Percentiles rank a stretch among this genome's conserved stretches.
These are phyloP conservation scores for Geotrypetes seraphini DNA, from an alignment of 2,797 vertebrate genomes.

Conservation along the genomic window DNA sequence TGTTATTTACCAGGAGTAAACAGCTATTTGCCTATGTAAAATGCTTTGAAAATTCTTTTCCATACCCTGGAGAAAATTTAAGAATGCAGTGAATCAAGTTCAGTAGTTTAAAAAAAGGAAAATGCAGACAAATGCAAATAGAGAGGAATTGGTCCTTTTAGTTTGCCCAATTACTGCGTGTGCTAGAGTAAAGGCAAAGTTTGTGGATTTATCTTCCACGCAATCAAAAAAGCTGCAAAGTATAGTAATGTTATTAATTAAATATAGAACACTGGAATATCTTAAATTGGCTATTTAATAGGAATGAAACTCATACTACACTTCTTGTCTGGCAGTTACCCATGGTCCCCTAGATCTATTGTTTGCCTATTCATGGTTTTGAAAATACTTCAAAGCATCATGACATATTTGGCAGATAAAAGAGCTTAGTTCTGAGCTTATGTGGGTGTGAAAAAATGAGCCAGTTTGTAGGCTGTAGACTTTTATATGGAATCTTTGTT, in stretches of 20 bases:
- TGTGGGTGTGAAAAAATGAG: not conserved
- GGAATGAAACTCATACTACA: not conserved
- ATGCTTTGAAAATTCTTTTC: too few species aligned
- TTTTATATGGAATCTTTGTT: not conserved
- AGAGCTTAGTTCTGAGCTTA: not conserved
- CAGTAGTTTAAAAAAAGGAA: too few species aligned
- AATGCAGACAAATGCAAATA: too few species aligned
- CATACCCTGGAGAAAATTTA: too few species aligned
- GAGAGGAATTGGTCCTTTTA: too few species aligned
- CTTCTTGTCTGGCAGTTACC: not conserved
- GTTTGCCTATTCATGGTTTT: not conserved
- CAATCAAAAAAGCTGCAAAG: slow-evolving; percentile 5
- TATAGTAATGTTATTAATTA: not conserved
- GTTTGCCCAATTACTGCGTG: too few species aligned
- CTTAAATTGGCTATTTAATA: not conserved
- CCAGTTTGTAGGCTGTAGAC: not conserved
- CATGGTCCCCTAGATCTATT: not conserved
- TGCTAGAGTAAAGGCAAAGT: not conserved
- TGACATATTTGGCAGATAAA: not conserved
- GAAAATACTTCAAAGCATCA: not conserved
- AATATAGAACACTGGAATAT: not conserved
- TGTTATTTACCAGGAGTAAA: too few species aligned
- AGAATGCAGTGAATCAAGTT: too few species aligned
- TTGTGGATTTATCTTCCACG: not conserved
- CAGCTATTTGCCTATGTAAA: too few species aligned